phyloP scores from a whole-genome alignment of 2,797 vertebrate genomes.

The Enteromius thamalakanensis region DNA sequence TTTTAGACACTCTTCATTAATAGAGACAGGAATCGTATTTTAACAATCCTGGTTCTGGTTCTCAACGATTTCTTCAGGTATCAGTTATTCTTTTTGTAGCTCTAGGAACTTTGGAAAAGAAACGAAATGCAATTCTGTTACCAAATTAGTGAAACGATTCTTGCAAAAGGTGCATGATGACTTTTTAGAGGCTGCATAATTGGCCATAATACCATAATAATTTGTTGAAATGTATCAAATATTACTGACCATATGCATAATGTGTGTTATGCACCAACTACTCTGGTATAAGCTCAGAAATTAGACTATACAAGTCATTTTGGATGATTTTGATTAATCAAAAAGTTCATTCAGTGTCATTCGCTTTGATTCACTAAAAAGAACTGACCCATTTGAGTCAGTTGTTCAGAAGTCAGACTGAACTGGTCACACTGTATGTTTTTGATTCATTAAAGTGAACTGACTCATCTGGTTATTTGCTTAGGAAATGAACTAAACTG shows the following conservation, averaged over 20 bases:
- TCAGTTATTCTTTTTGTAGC: background rate
- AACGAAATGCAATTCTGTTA: background rate
- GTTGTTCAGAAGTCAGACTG: background rate
- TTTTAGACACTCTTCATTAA: slow-evolving; percentile 11
- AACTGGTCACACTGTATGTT: background rate
- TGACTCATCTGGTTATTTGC: background rate
- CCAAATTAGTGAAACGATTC: background rate
- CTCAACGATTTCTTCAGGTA: background rate
- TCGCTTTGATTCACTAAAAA: background rate
- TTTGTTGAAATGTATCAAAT: background rate
- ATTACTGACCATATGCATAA: background rate
- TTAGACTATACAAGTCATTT: fast-evolving
- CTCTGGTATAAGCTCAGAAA: background rate
- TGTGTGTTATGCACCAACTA: background rate
- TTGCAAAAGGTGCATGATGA: background rate
- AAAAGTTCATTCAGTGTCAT: background rate
- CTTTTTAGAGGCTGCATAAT: background rate
- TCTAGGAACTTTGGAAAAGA: background rate
- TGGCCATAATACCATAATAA: background rate
- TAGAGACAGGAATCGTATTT: background rate
- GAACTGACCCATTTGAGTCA: background rate
- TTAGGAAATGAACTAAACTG: background rate
- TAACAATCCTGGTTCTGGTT: background rate
- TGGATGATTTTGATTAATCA: background rate
- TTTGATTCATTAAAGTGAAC: background rate